Base-by-base conservation (phyloP, 2,888 invertebrate species). In the Nesidiocoris tenuis region DNA sequence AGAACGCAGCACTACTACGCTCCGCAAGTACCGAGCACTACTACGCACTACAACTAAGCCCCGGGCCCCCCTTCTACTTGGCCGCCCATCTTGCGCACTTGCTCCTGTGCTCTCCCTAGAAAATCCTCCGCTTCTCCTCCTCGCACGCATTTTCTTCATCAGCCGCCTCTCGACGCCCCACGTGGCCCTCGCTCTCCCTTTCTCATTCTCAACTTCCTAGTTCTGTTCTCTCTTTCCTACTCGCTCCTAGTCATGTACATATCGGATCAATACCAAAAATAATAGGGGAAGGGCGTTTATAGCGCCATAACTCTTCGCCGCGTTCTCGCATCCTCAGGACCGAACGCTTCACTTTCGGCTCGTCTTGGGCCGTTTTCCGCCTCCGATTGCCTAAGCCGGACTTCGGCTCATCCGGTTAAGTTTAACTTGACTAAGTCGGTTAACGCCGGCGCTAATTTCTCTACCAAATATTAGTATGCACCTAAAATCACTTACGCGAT, bases 261-360 rank as follows among this genome's bases (percentile, higher is more conserved):
- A 78, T 78, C 76, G 77, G 77, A 78, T 78, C 77, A 78, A 78
- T 78, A 78, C 77, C 77, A 78, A 78, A 78, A 78, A 78, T 78
- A 78, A 78, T 78, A 78, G 77, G 77, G 76, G 74, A 76, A 76
- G 74, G 72, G 75, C 68, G 75, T 68, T 75, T 75, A 75, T 68
- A 65, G 75, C 75, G 75, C 75, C 75, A 75, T 75, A 75, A 75
- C 75, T 75, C 68, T 68, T 61, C 61, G 55, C 68, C 59, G 23
- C 68, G 39, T 39, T 39, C 39, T 39, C 39, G 12, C 5, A 39
- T 39, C 5, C 39, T 39, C 5, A 3, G 39, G 39, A n/a, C 39
- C 39, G 3, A 39, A 39, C 5, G 12, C 39, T 39, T 39, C 39
- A 39, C 39, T 39, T 39, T 39, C 39, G 3, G 5, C 39, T 12